Conservation (phyloP, 2,888 invertebrate genomes). For the Philereme transversata region DNA sequence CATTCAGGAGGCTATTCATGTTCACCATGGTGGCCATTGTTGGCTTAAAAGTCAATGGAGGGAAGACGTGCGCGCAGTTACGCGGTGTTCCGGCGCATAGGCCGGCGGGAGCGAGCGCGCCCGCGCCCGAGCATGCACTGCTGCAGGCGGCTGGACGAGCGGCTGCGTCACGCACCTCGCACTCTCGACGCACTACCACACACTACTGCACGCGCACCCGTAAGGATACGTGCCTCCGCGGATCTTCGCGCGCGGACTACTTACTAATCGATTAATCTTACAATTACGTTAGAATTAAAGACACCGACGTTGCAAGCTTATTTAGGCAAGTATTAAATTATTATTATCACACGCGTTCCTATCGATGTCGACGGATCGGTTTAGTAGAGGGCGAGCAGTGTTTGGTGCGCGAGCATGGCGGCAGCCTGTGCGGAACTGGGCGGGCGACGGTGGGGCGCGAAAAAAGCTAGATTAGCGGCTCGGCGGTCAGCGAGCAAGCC, state of each 20-base stretch:
- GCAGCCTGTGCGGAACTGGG: slow-evolving; percentile 75
- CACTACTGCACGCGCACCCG: slow-evolving; percentile 67
- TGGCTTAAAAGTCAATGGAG: slow-evolving; percentile 65
- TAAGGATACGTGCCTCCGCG: slow-evolving; percentile 51
- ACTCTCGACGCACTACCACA: slow-evolving; percentile 63
- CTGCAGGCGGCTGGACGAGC: slow-evolving; percentile 54
- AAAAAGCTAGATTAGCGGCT: slow-evolving; percentile 83
- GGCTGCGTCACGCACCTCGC: slow-evolving; percentile 54
- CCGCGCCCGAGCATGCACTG: slow-evolving; percentile 73
- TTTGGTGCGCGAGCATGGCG: slow-evolving; percentile 81
- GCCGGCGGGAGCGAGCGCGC: slow-evolving; percentile 73
- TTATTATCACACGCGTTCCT: slow-evolving; percentile 81
- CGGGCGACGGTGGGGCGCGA: slow-evolving; percentile 79
- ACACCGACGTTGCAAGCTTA: slow-evolving; percentile 83
- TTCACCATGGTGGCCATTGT: slow-evolving; percentile 95
- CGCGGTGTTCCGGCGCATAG: slow-evolving; percentile 80
- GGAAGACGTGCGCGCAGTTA: slow-evolving; percentile 71
- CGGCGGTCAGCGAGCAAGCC: slow-evolving; percentile 83
- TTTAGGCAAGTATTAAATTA: slow-evolving; percentile 80
- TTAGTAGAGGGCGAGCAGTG: slow-evolving; percentile 82
- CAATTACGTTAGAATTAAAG: slow-evolving; percentile 79
- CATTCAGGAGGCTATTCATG: slow-evolving; percentile 98
- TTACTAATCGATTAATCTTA: slow-evolving; percentile 76
- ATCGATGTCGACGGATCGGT: slow-evolving; percentile 81
- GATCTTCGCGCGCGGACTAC: slow-evolving; percentile 52